These are phyloP conservation scores for Montifringilla adamsi DNA, from an alignment of 2,113 vertebrate genomes.

Conservation along the genomic window DNA sequence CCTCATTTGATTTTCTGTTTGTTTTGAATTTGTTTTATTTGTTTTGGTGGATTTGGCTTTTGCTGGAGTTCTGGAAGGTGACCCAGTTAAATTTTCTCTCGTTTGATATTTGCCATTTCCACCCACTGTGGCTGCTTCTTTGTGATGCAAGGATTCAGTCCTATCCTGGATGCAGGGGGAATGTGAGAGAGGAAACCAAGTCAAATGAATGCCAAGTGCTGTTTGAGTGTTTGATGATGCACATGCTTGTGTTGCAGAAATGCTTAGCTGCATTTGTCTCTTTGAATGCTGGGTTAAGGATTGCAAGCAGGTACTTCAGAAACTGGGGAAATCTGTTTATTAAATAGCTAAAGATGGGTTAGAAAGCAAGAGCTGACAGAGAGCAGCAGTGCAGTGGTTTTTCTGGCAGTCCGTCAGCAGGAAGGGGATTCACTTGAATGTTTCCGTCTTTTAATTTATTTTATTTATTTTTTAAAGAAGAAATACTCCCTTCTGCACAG, in stretches of 20 bases:
- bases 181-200: background rate
- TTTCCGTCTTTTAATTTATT: background rate
- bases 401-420: background rate
- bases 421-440: background rate
- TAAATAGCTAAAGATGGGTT: background rate
- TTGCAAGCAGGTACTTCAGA: background rate
- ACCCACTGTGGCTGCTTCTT: background rate
- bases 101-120: background rate
- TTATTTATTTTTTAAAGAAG: background rate
- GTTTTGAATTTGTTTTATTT: background rate
- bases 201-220: background rate
- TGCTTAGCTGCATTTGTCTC: background rate
- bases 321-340: background rate
- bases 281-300: background rate
- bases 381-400: background rate
- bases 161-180: background rate
- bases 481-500: background rate
- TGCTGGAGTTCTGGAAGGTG: background rate
- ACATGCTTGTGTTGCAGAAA: background rate
- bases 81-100: background rate
- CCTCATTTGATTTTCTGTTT: background rate
- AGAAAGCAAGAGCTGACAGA: background rate
- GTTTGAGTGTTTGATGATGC: background rate
- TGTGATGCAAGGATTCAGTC: background rate
- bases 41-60: background rate